Conservation (phyloP, 1,140 invertebrate species). For the Heliconius hermathena region DNA sequence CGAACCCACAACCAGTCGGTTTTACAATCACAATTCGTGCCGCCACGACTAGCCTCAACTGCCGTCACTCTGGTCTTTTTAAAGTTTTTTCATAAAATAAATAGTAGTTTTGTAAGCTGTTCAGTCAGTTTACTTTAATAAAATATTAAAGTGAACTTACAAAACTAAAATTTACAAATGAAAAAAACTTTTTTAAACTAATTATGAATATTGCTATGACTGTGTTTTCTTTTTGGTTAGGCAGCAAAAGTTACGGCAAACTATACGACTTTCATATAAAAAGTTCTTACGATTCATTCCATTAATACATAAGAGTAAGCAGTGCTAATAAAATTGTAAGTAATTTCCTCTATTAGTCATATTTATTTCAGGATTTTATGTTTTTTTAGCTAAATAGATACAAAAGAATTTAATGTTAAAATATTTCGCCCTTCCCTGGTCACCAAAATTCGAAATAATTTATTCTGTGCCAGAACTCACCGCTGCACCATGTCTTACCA, state of each 20-base stretch:
- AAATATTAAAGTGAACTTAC: not conserved
- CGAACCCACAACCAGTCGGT: too few species aligned
- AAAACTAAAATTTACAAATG: not conserved
- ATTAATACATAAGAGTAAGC: not conserved
- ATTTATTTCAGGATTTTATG: not conserved
- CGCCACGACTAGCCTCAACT: too few species aligned
- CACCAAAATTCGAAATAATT: too few species aligned
- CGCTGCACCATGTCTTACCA: too few species aligned
- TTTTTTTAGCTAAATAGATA: not conserved
- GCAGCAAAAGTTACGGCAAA: not conserved
- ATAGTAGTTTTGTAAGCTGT: too few species aligned
- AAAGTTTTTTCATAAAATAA: too few species aligned
- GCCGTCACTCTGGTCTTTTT: too few species aligned
- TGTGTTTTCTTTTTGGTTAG: not conserved
- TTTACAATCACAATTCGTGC: too few species aligned
- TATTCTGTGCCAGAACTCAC: too few species aligned
- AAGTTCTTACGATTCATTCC: not conserved
- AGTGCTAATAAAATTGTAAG: not conserved
- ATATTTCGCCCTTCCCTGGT: not conserved
- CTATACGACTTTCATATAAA: slow-evolving; percentile 2
- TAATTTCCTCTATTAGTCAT: not conserved
- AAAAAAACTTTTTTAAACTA: not conserved
- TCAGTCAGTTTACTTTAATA: not conserved
- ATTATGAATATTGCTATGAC: slow-evolving; percentile 10
- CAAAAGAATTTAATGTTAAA: not conserved